These are phyloP conservation scores for Dreissena rostriformis DNA, from an alignment of 1,140 invertebrate species.

Conservation along the genomic window DNA sequence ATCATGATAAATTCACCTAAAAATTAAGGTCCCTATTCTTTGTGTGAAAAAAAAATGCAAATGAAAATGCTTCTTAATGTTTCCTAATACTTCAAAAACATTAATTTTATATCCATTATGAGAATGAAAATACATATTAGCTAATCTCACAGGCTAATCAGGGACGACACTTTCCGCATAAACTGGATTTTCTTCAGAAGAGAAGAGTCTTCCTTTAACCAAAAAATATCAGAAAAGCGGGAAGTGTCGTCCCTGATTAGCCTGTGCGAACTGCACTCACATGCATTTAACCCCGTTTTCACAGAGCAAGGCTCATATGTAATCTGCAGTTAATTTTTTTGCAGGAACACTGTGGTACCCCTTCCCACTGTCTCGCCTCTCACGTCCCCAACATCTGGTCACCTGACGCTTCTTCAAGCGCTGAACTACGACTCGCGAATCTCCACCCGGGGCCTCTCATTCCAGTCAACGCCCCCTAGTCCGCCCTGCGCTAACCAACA, in stretches of 20 bases:
- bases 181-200: too few relatives aligned
- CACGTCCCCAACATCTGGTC: slow-evolving; percentile 58
- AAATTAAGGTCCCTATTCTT: too few relatives aligned
- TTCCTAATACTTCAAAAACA: too few relatives aligned
- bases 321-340: neutral
- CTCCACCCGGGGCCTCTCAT: slow-evolving; percentile 71
- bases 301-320: neutral
- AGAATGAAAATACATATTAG: too few relatives aligned
- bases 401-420: slow-evolving; percentile 76
- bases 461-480: slow-evolving; percentile 57
- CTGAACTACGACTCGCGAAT: slow-evolving; percentile 75
- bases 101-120: too few relatives aligned
- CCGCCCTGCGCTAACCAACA: slow-evolving; percentile 16
- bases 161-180: too few relatives aligned
- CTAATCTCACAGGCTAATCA: too few relatives aligned
- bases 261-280: too few relatives aligned
- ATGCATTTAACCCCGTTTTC: too few relatives aligned
- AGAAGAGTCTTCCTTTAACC: neutral
- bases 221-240: too few relatives aligned
- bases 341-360: slow-evolving; percentile 46
- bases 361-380: slow-evolving; percentile 29
- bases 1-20: too few relatives aligned
- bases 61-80: neutral
- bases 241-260: too few relatives aligned
- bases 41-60: neutral